Percentiles rank a stretch among this genome's conserved stretches.
phyloP scores from a whole-genome alignment of 2,888 invertebrate genomes.

The Norana najaformis region DNA sequence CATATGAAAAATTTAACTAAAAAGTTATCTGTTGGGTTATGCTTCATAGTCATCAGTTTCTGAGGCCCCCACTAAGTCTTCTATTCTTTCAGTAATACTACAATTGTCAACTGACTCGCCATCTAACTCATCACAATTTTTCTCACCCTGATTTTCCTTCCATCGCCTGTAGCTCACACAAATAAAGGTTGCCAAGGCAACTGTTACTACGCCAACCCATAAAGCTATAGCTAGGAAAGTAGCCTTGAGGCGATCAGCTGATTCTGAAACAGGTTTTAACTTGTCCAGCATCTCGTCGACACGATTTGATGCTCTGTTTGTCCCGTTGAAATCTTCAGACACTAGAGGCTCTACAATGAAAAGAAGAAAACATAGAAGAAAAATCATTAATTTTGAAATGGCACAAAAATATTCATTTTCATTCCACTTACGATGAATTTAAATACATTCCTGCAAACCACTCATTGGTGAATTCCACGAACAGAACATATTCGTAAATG shows the following conservation, averaged over 20 bases:
- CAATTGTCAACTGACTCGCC: not conserved
- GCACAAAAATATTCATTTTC: not conserved
- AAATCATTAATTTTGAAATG: not conserved
- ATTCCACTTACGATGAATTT: not conserved
- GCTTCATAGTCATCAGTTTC: constrained; percentile 18
- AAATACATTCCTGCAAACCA: not conserved
- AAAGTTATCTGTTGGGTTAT: not conserved
- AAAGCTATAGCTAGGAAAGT: not conserved
- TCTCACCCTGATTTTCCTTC: not conserved
- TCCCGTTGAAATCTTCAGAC: not conserved
- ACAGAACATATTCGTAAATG: no score
- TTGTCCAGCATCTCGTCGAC: not conserved
- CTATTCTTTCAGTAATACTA: not conserved
- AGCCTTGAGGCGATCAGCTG: not conserved
- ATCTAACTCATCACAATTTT: not conserved
- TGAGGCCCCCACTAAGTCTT: constrained; percentile 3
- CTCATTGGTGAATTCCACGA: no score
- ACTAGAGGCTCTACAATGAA: not conserved
- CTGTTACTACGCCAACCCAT: not conserved
- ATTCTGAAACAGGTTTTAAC: not conserved
- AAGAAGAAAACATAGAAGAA: not conserved
- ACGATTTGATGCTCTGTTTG: not conserved
- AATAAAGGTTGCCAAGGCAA: not conserved
- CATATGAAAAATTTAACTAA: not conserved
- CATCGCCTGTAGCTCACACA: not conserved